A percentile compares a stretch with the other conserved stretches of the same genome.
Evolutionary conservation across 2,888 invertebrate genomes (phyloP).

Genomic region (Neocrepidodera transversa): DNA sequence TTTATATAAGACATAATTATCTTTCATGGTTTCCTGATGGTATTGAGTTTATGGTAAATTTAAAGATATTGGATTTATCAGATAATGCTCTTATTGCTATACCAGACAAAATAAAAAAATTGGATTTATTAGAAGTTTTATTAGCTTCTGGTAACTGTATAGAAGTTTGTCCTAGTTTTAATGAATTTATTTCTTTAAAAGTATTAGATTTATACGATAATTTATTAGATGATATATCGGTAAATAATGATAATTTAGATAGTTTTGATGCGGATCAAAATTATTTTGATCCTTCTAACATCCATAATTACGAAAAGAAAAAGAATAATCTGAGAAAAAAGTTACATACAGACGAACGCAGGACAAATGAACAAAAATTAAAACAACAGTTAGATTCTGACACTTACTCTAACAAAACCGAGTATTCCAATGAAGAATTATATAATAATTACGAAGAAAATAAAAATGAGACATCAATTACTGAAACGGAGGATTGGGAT

Average conservation of each 20-base stretch:
- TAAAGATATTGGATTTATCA: slow-evolving; percentile 45
- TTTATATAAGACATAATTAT: slow-evolving; percentile 42
- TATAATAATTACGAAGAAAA: neutral
- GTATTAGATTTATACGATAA: slow-evolving; percentile 46
- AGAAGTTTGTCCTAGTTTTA: slow-evolving; percentile 36
- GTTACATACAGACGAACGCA: neutral
- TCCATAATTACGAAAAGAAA: slow-evolving; percentile 33
- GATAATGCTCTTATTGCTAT: slow-evolving; percentile 39
- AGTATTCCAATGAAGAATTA: neutral
- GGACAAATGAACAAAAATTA: slow-evolving; percentile 1
- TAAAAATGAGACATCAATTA: neutral
- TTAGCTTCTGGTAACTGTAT: slow-evolving; percentile 40
- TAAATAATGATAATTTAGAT: slow-evolving; percentile 25
- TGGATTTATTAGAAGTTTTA: slow-evolving; percentile 37
- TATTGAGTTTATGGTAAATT: slow-evolving; percentile 43
- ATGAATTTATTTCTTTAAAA: slow-evolving; percentile 37
- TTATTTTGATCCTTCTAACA: slow-evolving; percentile 32
- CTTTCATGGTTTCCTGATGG: slow-evolving; percentile 46
- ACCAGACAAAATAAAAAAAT: slow-evolving; percentile 34
- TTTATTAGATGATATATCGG: slow-evolving; percentile 29
- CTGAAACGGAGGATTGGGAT: slow-evolving; percentile 43
- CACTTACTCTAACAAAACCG: neutral
- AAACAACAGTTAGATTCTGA: neutral
- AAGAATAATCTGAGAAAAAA: slow-evolving; percentile 31
- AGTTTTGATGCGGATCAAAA: slow-evolving; percentile 43